Evolutionary conservation across 2,113 vertebrate species (phyloP).

Genomic region (Aldabrachelys gigantea): DNA sequence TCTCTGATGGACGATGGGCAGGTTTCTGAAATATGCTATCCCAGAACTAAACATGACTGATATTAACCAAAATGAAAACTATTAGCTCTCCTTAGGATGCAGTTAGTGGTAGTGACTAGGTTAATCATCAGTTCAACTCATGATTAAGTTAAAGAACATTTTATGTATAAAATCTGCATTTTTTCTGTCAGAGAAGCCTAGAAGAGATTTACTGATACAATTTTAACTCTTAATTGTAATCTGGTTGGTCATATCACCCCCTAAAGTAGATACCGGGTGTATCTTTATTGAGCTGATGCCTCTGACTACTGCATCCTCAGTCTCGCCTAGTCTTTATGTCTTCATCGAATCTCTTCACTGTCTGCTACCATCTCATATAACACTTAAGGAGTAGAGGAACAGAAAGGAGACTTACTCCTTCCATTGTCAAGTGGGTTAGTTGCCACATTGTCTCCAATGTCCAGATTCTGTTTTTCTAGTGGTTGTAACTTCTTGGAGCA

Average conservation of each 20-base stretch:
- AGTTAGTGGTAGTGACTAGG: not conserved
- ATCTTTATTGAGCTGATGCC: not conserved
- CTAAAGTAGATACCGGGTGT: not conserved
- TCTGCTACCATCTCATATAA: not conserved
- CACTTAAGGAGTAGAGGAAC: not conserved
- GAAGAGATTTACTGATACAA: not conserved
- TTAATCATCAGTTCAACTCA: not conserved
- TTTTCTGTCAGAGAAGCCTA: not conserved
- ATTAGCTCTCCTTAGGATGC: not conserved
- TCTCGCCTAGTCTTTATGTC: fast-evolving
- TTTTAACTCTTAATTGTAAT: not conserved
- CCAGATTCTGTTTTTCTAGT: not conserved
- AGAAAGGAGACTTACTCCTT: not conserved
- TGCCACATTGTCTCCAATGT: not conserved
- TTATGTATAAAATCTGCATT: not conserved
- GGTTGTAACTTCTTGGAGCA: not conserved
- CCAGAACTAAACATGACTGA: not conserved
- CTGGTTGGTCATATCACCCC: not conserved
- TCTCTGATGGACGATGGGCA: not conserved
- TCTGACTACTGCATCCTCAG: not conserved
- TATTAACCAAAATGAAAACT: not conserved
- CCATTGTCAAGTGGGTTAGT: not conserved
- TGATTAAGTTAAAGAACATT: not conserved
- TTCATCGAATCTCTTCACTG: not conserved
- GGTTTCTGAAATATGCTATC: not conserved